A percentile compares a stretch with the other conserved stretches of the same genome.
Conservation (phyloP, 2,797 vertebrate genomes). For the Hemitrygon akajei region DNA sequence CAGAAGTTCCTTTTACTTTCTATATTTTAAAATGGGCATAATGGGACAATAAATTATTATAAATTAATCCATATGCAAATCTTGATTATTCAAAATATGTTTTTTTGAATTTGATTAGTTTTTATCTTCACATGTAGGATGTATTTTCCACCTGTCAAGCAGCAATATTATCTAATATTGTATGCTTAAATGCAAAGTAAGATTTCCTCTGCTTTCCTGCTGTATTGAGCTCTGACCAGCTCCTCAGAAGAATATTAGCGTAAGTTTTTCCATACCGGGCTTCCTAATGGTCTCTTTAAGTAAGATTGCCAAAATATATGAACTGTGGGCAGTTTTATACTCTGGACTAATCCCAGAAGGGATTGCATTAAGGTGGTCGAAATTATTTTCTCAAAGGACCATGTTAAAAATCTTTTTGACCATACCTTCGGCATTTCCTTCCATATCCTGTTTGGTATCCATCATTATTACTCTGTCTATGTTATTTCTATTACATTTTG, state of each 20-base stretch:
- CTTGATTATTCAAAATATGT: not conserved
- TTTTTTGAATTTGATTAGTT: not conserved
- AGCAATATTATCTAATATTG: not conserved
- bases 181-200: not conserved
- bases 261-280: slow-evolving; percentile 12
- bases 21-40: not conserved
- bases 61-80: not conserved
- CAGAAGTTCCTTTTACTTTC: no score
- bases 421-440: not conserved
- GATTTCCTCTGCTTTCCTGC: not conserved
- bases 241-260: not conserved
- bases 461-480: not conserved
- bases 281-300: not conserved
- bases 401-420: slow-evolving; percentile 9
- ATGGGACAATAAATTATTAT: not conserved
- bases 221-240: not conserved
- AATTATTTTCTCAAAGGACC: not conserved
- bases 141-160: not conserved
- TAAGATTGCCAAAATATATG: slow-evolving; percentile 4
- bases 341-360: not conserved
- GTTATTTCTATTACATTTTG: slow-evolving; percentile 18
- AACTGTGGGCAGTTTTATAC: not conserved
- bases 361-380: not conserved
- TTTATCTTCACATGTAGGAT: not conserved
- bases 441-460: not conserved